A percentile compares a stretch with the other conserved stretches of the same genome.
These are phyloP conservation scores for Dascyllus trimaculatus DNA, from an alignment of 2,113 vertebrate genomes.

Conservation along the genomic window DNA sequence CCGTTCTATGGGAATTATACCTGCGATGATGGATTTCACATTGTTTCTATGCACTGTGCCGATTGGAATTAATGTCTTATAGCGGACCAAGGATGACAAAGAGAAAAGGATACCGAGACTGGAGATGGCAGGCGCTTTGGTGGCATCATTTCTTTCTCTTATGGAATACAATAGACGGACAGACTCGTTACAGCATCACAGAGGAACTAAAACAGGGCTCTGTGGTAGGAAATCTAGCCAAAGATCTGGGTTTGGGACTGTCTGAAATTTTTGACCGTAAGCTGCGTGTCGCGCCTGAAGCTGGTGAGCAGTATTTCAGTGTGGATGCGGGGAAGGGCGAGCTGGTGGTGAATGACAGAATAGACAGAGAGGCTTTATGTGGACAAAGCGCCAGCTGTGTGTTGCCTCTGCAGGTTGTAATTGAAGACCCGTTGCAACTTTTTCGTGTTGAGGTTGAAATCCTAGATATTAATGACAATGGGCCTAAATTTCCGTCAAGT, in stretches of 20 bases:
- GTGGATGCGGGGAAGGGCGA: conserved; percentile 84
- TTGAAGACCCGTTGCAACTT: conserved; percentile 86
- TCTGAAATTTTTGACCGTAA: conserved; percentile 82
- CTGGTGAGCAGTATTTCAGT: conserved; percentile 84
- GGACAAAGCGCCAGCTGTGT: conserved; percentile 83
- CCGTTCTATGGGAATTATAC: not conserved
- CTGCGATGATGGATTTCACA: conserved; percentile 2
- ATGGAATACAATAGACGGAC: conserved; percentile 83
- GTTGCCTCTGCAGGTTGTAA: conserved; percentile 84
- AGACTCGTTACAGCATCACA: conserved; percentile 84
- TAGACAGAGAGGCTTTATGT: conserved; percentile 89
- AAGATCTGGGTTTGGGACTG: conserved; percentile 85
- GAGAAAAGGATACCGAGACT: conserved; percentile 65
- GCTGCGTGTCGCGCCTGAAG: conserved; percentile 83
- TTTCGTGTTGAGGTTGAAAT: conserved; percentile 86
- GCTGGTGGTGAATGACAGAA: conserved; percentile 83
- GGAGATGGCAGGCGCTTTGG: conserved; percentile 80
- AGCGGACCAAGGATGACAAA: conserved; percentile 66
- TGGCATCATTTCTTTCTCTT: conserved; percentile 76
- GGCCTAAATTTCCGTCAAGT: conserved; percentile 83
- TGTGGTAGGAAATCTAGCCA: conserved; percentile 88
- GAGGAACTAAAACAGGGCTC: conserved; percentile 86
- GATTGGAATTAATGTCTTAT: conserved; percentile 19
- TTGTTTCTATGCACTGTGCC: not conserved
- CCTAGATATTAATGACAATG: conserved; percentile 88